Evolutionary conservation across 2,888 invertebrate species (phyloP).

Genomic region (Pammene aurita): DNA sequence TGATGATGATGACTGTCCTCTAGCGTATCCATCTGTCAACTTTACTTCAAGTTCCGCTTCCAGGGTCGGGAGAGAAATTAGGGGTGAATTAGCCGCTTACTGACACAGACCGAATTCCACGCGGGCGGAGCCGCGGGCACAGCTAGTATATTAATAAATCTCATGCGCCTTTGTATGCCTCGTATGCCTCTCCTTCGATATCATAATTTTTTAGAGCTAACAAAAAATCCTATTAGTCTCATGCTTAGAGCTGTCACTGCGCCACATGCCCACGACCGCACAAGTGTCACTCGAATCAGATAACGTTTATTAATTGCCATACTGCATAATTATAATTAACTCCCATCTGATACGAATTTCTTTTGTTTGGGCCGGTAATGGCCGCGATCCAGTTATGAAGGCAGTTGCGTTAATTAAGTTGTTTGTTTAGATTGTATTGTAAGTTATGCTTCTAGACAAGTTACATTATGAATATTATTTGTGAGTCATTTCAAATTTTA

Average conservation of each 20-base stretch:
- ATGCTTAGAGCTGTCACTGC: background rate
- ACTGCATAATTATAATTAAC: slow-evolving; percentile 33
- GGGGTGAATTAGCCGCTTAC: too few species aligned
- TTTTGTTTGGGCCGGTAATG: slow-evolving; percentile 27
- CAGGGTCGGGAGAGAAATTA: too few species aligned
- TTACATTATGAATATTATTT: background rate
- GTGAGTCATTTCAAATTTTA: background rate
- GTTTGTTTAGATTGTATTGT: slow-evolving; percentile 2
- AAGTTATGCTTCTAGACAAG: background rate
- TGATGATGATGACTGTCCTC: too few species aligned
- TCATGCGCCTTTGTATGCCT: too few species aligned
- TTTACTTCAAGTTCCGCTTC: too few species aligned
- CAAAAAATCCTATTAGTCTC: too few species aligned
- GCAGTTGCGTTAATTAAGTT: slow-evolving; percentile 8
- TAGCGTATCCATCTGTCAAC: too few species aligned
- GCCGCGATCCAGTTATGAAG: slow-evolving; percentile 16
- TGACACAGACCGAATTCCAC: too few species aligned
- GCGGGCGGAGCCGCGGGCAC: too few species aligned
- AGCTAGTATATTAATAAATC: too few species aligned
- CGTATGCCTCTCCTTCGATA: too few species aligned
- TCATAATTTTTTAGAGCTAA: background rate
- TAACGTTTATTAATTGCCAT: slow-evolving; percentile 32
- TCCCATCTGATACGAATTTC: slow-evolving; percentile 30
- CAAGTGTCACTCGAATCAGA: slow-evolving; percentile 35
- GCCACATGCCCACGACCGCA: background rate